phyloP scores from a whole-genome alignment of 2,888 invertebrate genomes.

The Melanotus villosus region DNA sequence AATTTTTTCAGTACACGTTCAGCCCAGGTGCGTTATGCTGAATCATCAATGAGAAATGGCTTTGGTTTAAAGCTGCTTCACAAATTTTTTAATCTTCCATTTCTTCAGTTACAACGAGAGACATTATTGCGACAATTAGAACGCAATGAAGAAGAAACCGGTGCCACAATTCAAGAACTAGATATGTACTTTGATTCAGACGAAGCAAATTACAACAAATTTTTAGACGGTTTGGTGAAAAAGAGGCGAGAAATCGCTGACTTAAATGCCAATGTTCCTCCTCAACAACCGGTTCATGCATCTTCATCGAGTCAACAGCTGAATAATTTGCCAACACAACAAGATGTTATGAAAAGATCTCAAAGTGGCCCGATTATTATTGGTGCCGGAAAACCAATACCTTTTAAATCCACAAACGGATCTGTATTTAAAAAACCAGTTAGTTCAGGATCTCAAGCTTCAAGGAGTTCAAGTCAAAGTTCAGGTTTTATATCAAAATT shows the following conservation, averaged over 20 bases:
- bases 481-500: slow-evolving; percentile 63
- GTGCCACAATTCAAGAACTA: slow-evolving; percentile 81
- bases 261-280: slow-evolving; percentile 71
- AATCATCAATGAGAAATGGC: slow-evolving; percentile 95
- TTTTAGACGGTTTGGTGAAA: slow-evolving; percentile 81
- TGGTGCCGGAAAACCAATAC: slow-evolving; percentile 67
- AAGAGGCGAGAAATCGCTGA: slow-evolving; percentile 82
- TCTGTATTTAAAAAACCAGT: slow-evolving; percentile 40
- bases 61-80: slow-evolving; percentile 94
- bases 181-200: slow-evolving; percentile 84
- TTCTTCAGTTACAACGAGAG: slow-evolving; percentile 89
- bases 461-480: slow-evolving; percentile 62
- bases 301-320: slow-evolving; percentile 69
- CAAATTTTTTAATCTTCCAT: slow-evolving; percentile 96
- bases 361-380: slow-evolving; percentile 68
- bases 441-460: slow-evolving; percentile 51
- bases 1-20: slow-evolving; percentile 66
- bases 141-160: slow-evolving; percentile 86
- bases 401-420: slow-evolving; percentile 58
- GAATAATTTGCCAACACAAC: slow-evolving; percentile 64
- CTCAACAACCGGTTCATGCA: slow-evolving; percentile 62
- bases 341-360: slow-evolving; percentile 64
- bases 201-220: slow-evolving; percentile 82
- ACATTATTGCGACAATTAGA: slow-evolving; percentile 87
- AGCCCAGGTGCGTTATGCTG: slow-evolving; percentile 86